These are phyloP conservation scores for Nasonovia ribisnigri DNA, from an alignment of 2,888 invertebrate species.

Conservation along the genomic window DNA sequence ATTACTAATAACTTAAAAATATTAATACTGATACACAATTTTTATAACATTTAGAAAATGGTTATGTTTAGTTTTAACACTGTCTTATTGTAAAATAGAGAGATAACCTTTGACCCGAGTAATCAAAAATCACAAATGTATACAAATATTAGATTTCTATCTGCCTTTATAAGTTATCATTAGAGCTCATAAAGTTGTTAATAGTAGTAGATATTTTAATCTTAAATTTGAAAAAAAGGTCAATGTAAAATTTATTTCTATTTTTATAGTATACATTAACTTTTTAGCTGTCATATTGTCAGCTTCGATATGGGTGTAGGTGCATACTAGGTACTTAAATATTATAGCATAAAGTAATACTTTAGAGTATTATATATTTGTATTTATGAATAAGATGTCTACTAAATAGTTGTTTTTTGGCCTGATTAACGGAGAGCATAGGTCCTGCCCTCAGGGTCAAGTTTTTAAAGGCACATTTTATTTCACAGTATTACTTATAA, in stretches of 20 bases:
- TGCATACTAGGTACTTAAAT: background rate
- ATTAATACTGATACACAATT: background rate
- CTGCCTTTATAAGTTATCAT: background rate
- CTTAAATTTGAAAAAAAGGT: background rate
- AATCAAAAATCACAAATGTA: slow-evolving; percentile 6
- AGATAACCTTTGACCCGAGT: background rate
- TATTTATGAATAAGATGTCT: background rate
- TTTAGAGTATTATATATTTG: background rate
- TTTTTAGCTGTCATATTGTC: background rate
- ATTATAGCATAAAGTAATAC: background rate
- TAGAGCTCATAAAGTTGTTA: background rate
- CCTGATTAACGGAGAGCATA: background rate
- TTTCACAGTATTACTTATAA: background rate
- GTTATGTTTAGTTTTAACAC: background rate
- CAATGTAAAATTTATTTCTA: background rate
- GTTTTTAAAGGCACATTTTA: background rate
- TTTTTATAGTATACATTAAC: background rate
- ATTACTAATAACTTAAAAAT: background rate
- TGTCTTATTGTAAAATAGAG: background rate
- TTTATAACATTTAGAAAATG: background rate
- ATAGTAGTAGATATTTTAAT: background rate
- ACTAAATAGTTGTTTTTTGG: background rate
- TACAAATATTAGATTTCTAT: background rate
- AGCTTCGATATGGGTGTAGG: background rate
- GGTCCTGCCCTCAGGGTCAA: background rate